Base-by-base conservation (phyloP, 2,888 invertebrate species). In the Drosophila phalerata region DNA sequence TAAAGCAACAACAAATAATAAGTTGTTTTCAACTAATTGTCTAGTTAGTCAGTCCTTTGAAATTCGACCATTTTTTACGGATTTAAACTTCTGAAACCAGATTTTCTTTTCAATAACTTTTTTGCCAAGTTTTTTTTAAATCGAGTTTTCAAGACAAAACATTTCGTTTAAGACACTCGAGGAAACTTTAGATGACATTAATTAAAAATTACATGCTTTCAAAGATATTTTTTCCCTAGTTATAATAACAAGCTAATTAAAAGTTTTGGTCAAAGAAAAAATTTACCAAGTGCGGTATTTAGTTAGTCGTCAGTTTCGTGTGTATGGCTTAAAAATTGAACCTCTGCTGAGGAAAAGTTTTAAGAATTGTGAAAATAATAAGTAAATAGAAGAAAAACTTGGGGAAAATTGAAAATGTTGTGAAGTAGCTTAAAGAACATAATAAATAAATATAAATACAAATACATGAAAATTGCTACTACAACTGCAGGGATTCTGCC, bases 191-290 rank as follows among this genome's bases (percentile, higher is more conserved):
- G 55, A 68, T 77, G 78, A 81, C 81, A 77, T 81, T 79, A 79
- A 79, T 79, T 79, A 79, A 79, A 81, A 81, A 73, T 77, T 64
- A 70, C 55, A 69, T 40, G 73, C 63, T 71, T 38, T 66, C 64
- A 68, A 77, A 73, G 60, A 58, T 30, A 51, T 62, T 62, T 67
- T 60, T 32, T 64, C 52, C 43, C 42, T 64, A 77, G 73, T 69
- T 70, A 70, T 68, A 67, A 87, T 74, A 83, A 83, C 78, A 80
- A 78, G 84, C 84, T 87, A 88, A 85, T 85, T 85, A 85, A 85
- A 85, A 85, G 89, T 85, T 85, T 88, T 64, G 64, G 67, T 81
- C 84, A 79, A 73, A 74, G 80, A 32, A 47, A 49, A 70, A 69
- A 17, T n/a, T 17, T n/a, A 58, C 17, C 53, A 45, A 74, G 71